Percentiles rank a stretch among this genome's conserved stretches.
phyloP scores from a whole-genome alignment of 2,888 invertebrate species.

The Drosophila neutralis region DNA sequence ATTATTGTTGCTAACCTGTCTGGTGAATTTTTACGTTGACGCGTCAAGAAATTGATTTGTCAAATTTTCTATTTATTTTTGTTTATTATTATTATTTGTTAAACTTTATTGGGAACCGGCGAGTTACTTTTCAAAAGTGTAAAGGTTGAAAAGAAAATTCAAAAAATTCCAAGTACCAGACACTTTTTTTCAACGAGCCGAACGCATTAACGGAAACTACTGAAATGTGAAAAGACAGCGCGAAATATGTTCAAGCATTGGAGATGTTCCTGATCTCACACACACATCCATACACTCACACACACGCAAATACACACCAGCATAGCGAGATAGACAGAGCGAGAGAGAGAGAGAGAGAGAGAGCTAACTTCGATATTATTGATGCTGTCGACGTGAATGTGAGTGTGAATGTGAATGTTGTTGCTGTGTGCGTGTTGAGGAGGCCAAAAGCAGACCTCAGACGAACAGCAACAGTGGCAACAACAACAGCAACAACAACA shows the following conservation, averaged over 20 bases:
- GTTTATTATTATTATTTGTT: neutral
- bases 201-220: constrained; percentile 79
- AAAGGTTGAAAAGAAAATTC: constrained; percentile 8
- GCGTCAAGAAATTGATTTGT: constrained; percentile 29
- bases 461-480: constrained; percentile 31
- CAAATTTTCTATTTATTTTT: neutral
- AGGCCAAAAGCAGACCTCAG: constrained; percentile 46
- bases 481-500: constrained; percentile 32
- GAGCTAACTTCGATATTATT: constrained; percentile 60
- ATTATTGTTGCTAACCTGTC: constrained; percentile 48
- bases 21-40: constrained; percentile 36
- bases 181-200: constrained; percentile 64
- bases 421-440: constrained; percentile 61
- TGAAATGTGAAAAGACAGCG: constrained; percentile 77
- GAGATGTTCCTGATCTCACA: constrained; percentile 65
- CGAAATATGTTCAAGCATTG: constrained; percentile 70
- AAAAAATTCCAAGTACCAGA: constrained; percentile 28
- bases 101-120: constrained; percentile 27
- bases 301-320: constrained; percentile 14
- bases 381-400: constrained; percentile 28
- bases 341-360: neutral
- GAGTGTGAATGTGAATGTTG: constrained; percentile 13
- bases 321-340: constrained; percentile 49
- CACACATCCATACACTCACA: constrained; percentile 19
- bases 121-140: constrained; percentile 4